Evolutionary conservation across 2,888 invertebrate species (phyloP).

Genomic region (Ennomos quercinarius): DNA sequence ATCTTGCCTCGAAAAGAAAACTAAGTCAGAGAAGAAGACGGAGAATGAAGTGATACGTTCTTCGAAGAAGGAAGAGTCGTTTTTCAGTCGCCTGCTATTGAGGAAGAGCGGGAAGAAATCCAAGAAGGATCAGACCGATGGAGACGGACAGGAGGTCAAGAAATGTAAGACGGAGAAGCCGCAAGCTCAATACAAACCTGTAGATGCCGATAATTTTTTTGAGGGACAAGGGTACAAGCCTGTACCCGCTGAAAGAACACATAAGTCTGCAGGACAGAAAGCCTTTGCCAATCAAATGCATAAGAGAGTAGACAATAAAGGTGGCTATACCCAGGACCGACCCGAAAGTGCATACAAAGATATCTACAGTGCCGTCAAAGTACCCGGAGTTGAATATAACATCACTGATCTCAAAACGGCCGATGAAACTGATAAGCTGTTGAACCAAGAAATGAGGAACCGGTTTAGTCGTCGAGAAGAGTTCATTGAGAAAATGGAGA

Average conservation of each 20-base stretch:
- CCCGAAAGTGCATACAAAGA: slow-evolving; percentile 74
- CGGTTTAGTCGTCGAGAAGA: slow-evolving; percentile 74
- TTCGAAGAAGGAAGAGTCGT: slow-evolving; percentile 85
- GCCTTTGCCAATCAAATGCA: slow-evolving; percentile 81
- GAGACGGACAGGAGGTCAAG: slow-evolving; percentile 72
- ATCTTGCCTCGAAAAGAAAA: slow-evolving; percentile 79
- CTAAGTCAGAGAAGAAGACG: slow-evolving; percentile 77
- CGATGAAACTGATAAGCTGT: slow-evolving; percentile 79
- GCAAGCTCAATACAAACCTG: slow-evolving; percentile 67
- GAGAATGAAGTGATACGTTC: slow-evolving; percentile 79
- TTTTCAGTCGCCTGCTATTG: slow-evolving; percentile 88
- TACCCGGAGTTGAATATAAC: slow-evolving; percentile 76
- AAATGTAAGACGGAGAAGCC: slow-evolving; percentile 71
- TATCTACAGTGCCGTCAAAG: slow-evolving; percentile 77
- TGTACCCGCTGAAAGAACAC: slow-evolving; percentile 73
- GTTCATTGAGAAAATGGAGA: slow-evolving; percentile 66
- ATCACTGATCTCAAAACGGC: slow-evolving; percentile 82
- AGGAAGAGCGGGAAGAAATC: slow-evolving; percentile 90
- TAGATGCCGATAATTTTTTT: slow-evolving; percentile 66
- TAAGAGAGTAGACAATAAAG: slow-evolving; percentile 81
- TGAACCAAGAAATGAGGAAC: slow-evolving; percentile 74
- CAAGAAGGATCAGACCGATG: slow-evolving; percentile 82
- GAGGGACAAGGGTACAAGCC: slow-evolving; percentile 70
- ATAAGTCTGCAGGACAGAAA: slow-evolving; percentile 78
- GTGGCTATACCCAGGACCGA: slow-evolving; percentile 74